These are phyloP conservation scores for Petrocephalus sullivani DNA, from an alignment of 2,797 vertebrate genomes.

Conservation along the genomic window DNA sequence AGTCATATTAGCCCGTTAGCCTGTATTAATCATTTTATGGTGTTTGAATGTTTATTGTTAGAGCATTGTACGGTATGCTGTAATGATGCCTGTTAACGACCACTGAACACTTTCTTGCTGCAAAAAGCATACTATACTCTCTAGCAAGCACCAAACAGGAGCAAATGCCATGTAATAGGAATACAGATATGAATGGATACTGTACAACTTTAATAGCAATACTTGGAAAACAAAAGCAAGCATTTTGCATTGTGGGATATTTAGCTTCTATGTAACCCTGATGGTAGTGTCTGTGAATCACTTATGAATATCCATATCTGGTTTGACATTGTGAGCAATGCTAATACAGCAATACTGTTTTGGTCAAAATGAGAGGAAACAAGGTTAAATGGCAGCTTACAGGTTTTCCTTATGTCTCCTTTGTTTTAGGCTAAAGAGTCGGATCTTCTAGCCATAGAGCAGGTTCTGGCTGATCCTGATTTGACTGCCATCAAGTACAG, in stretches of 20 bases:
- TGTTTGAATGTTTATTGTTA: neutral
- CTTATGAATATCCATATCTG: neutral
- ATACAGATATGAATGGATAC: neutral
- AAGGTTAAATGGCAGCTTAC: neutral
- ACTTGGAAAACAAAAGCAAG: neutral
- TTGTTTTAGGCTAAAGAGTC: conserved; percentile 81
- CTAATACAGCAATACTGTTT: neutral
- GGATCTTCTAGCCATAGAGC: conserved; percentile 82
- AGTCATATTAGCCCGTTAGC: neutral
- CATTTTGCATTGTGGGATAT: neutral
- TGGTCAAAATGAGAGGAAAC: conserved; percentile 21
- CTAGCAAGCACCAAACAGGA: neutral
- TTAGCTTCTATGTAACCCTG: neutral
- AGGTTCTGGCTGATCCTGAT: conserved; percentile 69
- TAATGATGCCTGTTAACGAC: neutral
- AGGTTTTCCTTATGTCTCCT: conserved; percentile 18
- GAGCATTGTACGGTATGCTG: neutral
- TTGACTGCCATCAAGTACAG: conserved; percentile 79
- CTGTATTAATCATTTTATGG: neutral
- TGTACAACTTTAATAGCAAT: neutral
- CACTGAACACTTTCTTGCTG: neutral
- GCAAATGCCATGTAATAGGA: neutral
- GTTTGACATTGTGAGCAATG: neutral
- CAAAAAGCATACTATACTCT: neutral
- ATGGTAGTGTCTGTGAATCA: neutral